Percentiles rank a stretch among this genome's conserved stretches.
Conservation (phyloP, 2,888 invertebrate species). For the Neuroscelio doddi region DNA sequence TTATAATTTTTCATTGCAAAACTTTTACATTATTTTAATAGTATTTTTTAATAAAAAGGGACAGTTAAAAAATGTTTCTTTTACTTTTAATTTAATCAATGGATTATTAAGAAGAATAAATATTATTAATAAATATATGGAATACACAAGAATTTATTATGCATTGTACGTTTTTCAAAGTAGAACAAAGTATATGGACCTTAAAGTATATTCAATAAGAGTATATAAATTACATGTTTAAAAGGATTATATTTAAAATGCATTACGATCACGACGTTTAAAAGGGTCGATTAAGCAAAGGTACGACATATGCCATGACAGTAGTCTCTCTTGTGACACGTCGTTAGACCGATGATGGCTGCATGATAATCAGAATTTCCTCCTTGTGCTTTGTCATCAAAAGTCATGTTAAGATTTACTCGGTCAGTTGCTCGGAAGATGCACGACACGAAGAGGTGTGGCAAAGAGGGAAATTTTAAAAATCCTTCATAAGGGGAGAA, state of each 20-base stretch:
- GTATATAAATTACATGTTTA: not conserved
- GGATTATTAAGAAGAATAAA: too few species aligned
- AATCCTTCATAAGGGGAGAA: constrained; percentile 7
- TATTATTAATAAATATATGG: too few species aligned
- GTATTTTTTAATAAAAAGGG: too few species aligned
- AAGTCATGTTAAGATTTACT: constrained; percentile 24
- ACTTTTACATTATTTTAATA: too few species aligned
- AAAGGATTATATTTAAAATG: constrained; percentile 8
- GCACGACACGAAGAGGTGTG: constrained; percentile 7
- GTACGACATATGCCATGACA: constrained; percentile 41
- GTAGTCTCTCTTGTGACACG: constrained; percentile 24
- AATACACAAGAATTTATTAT: too few species aligned
- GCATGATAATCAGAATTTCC: constrained; percentile 38
- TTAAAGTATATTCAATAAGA: too few species aligned
- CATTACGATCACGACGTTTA: constrained; percentile 9
- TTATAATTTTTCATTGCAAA: too few species aligned
- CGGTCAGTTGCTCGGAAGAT: not conserved
- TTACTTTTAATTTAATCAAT: too few species aligned
- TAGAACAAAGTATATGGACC: too few species aligned
- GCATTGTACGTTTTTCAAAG: too few species aligned
- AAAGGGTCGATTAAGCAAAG: constrained; percentile 26
- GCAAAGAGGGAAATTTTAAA: constrained; percentile 22
- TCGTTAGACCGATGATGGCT: constrained; percentile 29
- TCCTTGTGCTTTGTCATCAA: constrained; percentile 27
- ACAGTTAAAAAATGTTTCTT: too few species aligned